Percentiles rank a stretch among this genome's conserved stretches.
Conservation (phyloP, 2,797 vertebrate species). For the Eutrigla gurnardus region DNA sequence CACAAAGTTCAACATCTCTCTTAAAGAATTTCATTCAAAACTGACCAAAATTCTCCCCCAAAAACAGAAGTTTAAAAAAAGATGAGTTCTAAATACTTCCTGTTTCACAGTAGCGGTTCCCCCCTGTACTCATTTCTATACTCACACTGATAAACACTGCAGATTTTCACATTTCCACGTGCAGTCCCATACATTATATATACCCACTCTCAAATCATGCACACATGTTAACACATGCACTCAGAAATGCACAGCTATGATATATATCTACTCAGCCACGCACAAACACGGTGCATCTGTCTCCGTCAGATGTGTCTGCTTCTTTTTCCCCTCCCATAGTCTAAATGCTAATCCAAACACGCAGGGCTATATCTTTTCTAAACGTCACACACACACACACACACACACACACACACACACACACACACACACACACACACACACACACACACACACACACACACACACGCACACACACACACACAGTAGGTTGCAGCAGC, state of each 20-base stretch:
- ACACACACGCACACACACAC: not conserved
- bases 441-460: not conserved
- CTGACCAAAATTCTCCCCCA: too few relatives aligned
- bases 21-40: too few relatives aligned
- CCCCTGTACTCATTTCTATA: not conserved
- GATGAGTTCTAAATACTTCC: not conserved
- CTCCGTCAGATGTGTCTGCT: constrained; percentile 26
- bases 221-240: constrained; percentile 8
- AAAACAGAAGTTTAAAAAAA: too few relatives aligned
- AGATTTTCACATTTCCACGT: not conserved
- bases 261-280: not conserved
- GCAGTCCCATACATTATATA: not conserved
- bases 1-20: too few relatives aligned
- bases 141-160: not conserved
- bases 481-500: constrained; percentile 8
- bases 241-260: not conserved
- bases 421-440: not conserved
- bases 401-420: constrained; percentile 2
- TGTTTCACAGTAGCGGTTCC: constrained; percentile 16
- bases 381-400: constrained; percentile 18
- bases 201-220: not conserved
- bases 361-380: constrained; percentile 23
- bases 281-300: not conserved
- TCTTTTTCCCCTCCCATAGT: constrained; percentile 21
- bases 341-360: constrained; percentile 58